Evolutionary conservation across 2,113 vertebrate genomes (phyloP), one percentile per base, ranked within the genome.

Genomic region (Furnarius figulus): DNA sequence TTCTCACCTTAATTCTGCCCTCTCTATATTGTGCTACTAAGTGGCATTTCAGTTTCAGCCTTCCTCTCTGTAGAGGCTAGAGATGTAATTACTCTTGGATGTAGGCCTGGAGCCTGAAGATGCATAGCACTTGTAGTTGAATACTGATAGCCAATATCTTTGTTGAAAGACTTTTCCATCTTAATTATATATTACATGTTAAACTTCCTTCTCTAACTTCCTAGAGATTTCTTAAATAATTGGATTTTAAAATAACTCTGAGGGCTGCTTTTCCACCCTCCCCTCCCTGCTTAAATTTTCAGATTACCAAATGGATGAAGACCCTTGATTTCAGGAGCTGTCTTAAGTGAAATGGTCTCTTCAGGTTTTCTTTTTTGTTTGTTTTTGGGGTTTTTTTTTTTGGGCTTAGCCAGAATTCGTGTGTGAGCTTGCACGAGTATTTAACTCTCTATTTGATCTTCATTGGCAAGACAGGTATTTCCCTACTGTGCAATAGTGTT

Each of bases 251-350:
- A 76, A 53, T 84, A 86, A 62, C 74, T 73, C 12, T 56, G 55
- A 93, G 85, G 70, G 77, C 55, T 87, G 62, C 44, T 92, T 84
- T 23, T 20, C 14, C 37, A 18, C 37, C 8, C 40, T 65, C 20
- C 19, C 55, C 23, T 56, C 14, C 75, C 52, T 7, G 9, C 44
- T 68, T 74, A 89, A 89, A 89, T n/a, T 97, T 97, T 61, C 96
- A 97, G 94, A 92, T 92, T 91, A 24, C 94, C 93, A 90, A 74
- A 50, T 91, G 96, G 96, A 96, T 79, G 93, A 95, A 97, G 96
- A 97, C 8, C 47, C 74, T 89, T 89, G 91, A 94, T 94, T 96
- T 95, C 87, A 85, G 87, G 87, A 95, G 44, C 78, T 73, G 84
- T 85, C 44, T 87, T 61, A 85, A 87, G 31, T 74, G 19, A 92